phyloP scores from a whole-genome alignment of 1,140 invertebrate species.

The Cryptotermes secundus region DNA sequence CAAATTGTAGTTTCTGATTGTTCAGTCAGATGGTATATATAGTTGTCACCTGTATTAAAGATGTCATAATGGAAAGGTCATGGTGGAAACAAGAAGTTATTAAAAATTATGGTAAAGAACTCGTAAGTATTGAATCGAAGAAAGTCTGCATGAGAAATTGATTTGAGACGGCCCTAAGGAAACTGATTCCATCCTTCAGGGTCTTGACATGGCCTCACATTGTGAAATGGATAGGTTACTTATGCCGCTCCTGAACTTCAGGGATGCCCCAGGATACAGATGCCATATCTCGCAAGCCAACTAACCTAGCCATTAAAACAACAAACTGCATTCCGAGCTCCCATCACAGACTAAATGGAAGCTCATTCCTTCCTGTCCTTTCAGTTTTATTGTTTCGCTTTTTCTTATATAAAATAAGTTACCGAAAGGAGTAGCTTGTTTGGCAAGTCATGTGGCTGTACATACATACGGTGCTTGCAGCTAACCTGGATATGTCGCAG shows the following conservation, averaged over 20 bases:
- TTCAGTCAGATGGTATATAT: too few species aligned
- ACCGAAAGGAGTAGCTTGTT: background rate
- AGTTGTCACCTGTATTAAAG: too few species aligned
- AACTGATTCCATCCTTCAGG: too few species aligned
- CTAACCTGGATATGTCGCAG: background rate
- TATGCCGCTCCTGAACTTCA: background rate
- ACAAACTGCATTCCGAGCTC: background rate
- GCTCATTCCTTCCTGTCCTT: background rate
- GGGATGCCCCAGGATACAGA: background rate
- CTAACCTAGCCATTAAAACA: background rate
- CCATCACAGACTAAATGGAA: background rate
- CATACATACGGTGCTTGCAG: background rate
- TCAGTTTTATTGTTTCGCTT: background rate
- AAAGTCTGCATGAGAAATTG: too few species aligned
- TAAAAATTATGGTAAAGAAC: too few species aligned
- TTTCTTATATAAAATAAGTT: background rate
- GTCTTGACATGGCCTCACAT: too few species aligned
- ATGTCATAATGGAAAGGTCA: too few species aligned
- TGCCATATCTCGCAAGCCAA: background rate
- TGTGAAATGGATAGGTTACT: background rate
- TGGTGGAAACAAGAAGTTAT: too few species aligned
- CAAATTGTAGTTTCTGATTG: too few species aligned
- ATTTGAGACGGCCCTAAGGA: too few species aligned
- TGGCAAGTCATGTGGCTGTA: background rate
- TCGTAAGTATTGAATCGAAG: too few species aligned